phyloP scores from a whole-genome alignment of 2,888 invertebrate genomes.

The Brenthis daphne region DNA sequence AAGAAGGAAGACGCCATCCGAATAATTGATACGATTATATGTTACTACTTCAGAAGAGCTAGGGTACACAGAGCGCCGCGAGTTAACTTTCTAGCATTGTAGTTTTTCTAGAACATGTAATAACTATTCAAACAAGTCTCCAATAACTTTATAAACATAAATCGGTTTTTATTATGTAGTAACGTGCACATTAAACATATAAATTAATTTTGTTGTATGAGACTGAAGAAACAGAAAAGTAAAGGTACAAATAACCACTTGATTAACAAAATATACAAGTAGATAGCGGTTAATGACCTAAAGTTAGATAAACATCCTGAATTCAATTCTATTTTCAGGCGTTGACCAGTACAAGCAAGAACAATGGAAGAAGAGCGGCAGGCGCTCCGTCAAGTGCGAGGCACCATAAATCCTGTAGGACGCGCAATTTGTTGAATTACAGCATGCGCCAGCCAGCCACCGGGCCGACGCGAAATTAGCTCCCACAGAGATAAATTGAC shows the following conservation, averaged over 20 bases:
- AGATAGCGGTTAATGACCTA: conserved; percentile 35
- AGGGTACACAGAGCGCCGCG: conserved; percentile 6
- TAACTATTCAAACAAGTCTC: too few species aligned
- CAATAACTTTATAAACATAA: too few species aligned
- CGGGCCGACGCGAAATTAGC: conserved; percentile 81
- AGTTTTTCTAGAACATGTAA: conserved; percentile 16
- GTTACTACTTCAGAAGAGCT: conserved; percentile 55
- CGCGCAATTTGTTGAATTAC: conserved; percentile 83
- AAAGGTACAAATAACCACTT: background rate
- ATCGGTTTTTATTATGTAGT: too few species aligned
- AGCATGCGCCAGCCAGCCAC: conserved; percentile 81
- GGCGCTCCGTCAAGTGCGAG: conserved; percentile 78
- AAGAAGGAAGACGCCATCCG: conserved; percentile 74
- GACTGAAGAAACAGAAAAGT: too few species aligned
- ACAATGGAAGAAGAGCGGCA: conserved; percentile 73
- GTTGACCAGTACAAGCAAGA: conserved; percentile 66
- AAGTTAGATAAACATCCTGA: conserved; percentile 30
- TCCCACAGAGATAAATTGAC: conserved; percentile 81
- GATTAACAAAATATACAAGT: conserved; percentile 26
- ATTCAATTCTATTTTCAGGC: conserved; percentile 47
- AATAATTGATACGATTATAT: conserved; percentile 80
- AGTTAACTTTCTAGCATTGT: conserved; percentile 44
- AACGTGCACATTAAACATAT: too few species aligned
- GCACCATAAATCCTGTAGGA: conserved; percentile 76
- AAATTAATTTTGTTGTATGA: too few species aligned